Percentiles rank a stretch among this genome's conserved stretches.
Conservation (phyloP, 2,113 vertebrate genomes). For the Vombatus ursinus region DNA sequence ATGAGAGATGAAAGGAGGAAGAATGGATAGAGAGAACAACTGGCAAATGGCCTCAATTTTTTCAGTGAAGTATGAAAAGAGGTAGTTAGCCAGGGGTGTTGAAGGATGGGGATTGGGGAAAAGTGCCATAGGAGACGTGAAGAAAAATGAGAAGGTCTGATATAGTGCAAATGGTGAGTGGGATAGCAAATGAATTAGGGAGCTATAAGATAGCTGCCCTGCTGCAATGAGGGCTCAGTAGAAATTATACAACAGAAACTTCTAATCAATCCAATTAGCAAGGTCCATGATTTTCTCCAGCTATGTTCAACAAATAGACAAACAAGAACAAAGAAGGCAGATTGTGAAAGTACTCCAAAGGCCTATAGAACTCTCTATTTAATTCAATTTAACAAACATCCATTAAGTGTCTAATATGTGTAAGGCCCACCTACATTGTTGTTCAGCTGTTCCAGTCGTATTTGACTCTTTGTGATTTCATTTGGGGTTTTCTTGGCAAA, state of each 20-base stretch:
- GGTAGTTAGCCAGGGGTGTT: background rate
- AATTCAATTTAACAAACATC: background rate
- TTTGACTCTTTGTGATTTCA: too few relatives aligned
- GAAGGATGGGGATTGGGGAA: background rate
- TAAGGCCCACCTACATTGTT: background rate
- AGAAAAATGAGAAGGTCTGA: background rate
- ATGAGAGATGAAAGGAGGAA: background rate
- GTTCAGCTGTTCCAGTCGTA: too few relatives aligned
- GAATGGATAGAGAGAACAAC: background rate
- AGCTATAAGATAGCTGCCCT: background rate
- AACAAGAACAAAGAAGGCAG: background rate
- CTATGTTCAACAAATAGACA: background rate
- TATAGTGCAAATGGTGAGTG: background rate
- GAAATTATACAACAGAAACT: background rate
- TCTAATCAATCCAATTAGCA: background rate
- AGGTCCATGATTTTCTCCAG: background rate
- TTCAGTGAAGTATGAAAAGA: background rate
- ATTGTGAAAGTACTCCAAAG: background rate
- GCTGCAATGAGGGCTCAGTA: background rate
- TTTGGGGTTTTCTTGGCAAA: too few relatives aligned
- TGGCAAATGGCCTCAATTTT: background rate
- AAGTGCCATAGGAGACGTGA: background rate
- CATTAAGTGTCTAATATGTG: background rate
- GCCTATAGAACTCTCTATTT: background rate
- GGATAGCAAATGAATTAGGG: background rate